A percentile compares a stretch with the other conserved stretches of the same genome.
Evolutionary conservation across 2,113 vertebrate genomes (phyloP).

Genomic region (Salvelinus namaycush): DNA sequence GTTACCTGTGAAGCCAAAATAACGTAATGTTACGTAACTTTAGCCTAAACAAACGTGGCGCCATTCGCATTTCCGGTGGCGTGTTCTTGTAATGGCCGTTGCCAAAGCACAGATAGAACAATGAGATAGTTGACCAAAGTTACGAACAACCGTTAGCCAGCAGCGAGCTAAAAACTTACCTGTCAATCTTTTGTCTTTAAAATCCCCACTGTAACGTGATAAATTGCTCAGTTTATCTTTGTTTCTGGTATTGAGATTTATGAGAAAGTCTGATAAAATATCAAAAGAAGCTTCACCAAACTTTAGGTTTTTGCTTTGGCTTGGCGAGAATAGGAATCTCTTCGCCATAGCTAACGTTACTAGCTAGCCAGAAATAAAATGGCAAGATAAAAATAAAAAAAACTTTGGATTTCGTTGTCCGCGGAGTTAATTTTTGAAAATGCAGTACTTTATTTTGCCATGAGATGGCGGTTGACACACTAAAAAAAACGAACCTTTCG

Average conservation of each 20-base stretch:
- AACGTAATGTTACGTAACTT: no score
- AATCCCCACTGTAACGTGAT: constrained; percentile 43
- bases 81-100: no score
- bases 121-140: no score
- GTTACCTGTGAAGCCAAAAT: no score
- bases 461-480: not conserved
- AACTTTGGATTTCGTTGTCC: no score
- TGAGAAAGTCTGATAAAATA: constrained; percentile 62
- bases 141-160: not conserved
- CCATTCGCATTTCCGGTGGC: no score
- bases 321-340: not conserved
- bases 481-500: no score
- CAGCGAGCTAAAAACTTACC: constrained; percentile 51
- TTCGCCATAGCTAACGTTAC: constrained; percentile 36
- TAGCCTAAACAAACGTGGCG: no score
- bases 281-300: constrained; percentile 62
- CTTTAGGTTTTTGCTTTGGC: constrained; percentile 4
- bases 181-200: constrained; percentile 54
- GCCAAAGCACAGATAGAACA: no score
- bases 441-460: no score
- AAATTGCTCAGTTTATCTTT: constrained; percentile 54
- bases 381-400: not conserved
- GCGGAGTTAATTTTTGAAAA: no score
- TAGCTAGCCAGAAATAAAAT: not conserved
- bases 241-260: constrained; percentile 65